These are phyloP conservation scores for Diprion similis DNA, from an alignment of 1,140 invertebrate species.

Conservation along the genomic window DNA sequence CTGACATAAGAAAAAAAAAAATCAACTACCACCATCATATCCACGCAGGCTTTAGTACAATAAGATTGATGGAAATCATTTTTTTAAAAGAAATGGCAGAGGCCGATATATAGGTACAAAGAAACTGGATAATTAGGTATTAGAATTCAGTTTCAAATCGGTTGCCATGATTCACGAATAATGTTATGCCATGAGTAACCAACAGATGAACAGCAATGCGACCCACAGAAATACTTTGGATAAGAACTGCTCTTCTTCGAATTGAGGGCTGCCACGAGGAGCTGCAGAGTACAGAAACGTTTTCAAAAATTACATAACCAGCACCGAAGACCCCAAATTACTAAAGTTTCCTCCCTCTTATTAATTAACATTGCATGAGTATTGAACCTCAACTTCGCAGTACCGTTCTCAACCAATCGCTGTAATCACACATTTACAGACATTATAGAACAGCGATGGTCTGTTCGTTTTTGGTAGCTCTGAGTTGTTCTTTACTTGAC, in stretches of 20 bases:
- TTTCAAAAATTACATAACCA: slow-evolving; percentile 16
- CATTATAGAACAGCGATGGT: no score
- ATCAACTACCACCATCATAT: background rate
- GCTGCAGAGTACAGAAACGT: slow-evolving; percentile 64
- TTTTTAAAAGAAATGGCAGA: slow-evolving; percentile 19
- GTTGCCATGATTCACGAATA: slow-evolving; percentile 29
- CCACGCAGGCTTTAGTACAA: background rate
- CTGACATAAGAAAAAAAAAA: no score
- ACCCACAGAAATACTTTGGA: slow-evolving; percentile 94
- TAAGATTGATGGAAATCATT: background rate
- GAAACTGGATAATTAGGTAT: background rate
- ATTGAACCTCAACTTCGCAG: no score
- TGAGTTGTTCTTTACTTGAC: no score
- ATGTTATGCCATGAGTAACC: slow-evolving; percentile 88
- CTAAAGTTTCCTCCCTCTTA: no score
- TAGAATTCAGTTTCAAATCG: background rate
- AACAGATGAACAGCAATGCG: slow-evolving; percentile 88
- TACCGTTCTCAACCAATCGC: no score
- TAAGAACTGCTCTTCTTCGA: slow-evolving; percentile 90
- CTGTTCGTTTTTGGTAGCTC: no score
- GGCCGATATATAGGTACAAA: slow-evolving; percentile 30
- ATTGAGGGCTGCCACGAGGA: slow-evolving; percentile 83
- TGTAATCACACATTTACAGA: no score
- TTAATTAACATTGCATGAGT: no score
- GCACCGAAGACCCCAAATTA: background rate